phyloP scores from a whole-genome alignment of 2,797 vertebrate genomes.

The Sus cebifrons region DNA sequence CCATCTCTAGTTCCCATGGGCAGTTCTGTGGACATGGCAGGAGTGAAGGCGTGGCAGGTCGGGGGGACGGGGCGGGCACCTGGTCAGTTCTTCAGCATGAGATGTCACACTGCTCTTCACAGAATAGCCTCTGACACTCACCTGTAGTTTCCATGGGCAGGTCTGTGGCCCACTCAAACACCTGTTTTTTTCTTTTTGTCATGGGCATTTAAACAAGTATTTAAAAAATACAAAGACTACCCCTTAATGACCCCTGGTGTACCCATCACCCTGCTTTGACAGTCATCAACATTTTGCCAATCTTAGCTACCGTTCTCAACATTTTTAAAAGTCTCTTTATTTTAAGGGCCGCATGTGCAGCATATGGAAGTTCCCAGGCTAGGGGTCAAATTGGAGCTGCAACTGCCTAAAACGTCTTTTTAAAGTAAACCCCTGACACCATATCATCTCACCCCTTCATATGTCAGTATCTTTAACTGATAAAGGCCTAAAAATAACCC shows the following conservation, averaged over 20 bases:
- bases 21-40: neutral
- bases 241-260: neutral
- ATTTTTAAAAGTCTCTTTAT: neutral
- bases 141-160: neutral
- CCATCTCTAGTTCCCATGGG: neutral
- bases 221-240: neutral
- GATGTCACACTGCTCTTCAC: too few species aligned
- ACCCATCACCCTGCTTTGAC: neutral
- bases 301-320: neutral
- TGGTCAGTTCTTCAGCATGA: too few species aligned
- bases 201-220: slow-evolving; percentile 1
- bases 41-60: too few species aligned
- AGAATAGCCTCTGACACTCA: too few species aligned
- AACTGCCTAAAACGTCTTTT: too few species aligned
- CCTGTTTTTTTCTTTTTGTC: neutral
- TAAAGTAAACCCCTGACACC: neutral
- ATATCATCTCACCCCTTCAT: neutral
- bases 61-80: too few species aligned
- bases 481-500: neutral
- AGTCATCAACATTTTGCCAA: neutral
- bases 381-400: too few species aligned
- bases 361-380: too few species aligned
- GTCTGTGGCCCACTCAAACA: neutral
- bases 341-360: too few species aligned
- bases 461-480: slow-evolving; percentile 38